A percentile compares a stretch with the other conserved stretches of the same genome.
phyloP scores from a whole-genome alignment of 2,113 vertebrate genomes.

The Bostrychus sinensis region DNA sequence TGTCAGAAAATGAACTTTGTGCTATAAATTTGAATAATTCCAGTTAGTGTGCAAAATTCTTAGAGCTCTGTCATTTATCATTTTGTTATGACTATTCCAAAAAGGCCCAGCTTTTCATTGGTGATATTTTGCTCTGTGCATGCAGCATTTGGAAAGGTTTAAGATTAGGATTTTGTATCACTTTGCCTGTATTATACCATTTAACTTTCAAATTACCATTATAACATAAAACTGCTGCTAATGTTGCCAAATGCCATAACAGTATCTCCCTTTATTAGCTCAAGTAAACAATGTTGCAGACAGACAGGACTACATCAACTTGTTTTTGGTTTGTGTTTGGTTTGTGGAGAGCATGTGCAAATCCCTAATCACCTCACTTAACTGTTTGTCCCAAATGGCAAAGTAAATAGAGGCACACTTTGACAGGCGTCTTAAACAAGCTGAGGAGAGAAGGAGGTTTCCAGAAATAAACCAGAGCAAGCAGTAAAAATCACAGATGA shows the following conservation, averaged over 20 bases:
- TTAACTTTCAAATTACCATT: not conserved
- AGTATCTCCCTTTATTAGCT: too few relatives aligned
- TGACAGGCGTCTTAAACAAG: conserved; percentile 64
- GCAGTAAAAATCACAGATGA: conserved; percentile 60
- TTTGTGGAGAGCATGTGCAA: conserved; percentile 41
- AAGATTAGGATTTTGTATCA: not conserved
- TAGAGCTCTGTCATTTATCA: too few relatives aligned
- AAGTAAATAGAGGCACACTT: conserved; percentile 71
- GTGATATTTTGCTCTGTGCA: too few relatives aligned
- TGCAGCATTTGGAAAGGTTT: not conserved
- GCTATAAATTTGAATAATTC: not conserved
- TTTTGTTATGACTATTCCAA: too few relatives aligned
- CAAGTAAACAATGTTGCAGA: not conserved
- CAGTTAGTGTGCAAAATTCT: not conserved
- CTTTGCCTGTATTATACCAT: too few relatives aligned
- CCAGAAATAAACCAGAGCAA: conserved; percentile 72
- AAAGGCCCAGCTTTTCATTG: too few relatives aligned
- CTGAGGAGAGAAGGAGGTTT: conserved; percentile 57
- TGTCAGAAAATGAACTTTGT: not conserved
- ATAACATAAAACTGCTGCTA: not conserved
- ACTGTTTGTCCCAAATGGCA: conserved; percentile 59
- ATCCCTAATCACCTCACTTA: conserved; percentile 57
- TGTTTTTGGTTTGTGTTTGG: conserved; percentile 40
- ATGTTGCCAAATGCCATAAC: not conserved
- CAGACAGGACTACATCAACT: conserved; percentile 30